phyloP scores from a whole-genome alignment of 2,797 vertebrate species.

The Scomberomorus guttatus region DNA sequence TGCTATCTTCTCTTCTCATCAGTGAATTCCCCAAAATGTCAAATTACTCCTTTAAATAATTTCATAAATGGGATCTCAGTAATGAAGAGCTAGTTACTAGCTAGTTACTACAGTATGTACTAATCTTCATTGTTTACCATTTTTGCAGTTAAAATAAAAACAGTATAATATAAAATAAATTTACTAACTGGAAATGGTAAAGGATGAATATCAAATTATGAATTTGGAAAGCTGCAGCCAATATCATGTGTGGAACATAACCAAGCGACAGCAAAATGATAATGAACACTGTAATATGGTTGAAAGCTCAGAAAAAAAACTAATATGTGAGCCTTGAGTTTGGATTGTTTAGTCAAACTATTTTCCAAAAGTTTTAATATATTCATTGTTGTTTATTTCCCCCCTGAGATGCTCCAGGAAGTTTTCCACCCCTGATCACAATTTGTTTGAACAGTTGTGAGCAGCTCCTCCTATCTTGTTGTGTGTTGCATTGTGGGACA shows the following conservation, averaged over 20 bases:
- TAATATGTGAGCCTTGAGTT: background rate
- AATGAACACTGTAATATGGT: background rate
- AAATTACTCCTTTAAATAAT: background rate
- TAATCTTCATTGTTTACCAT: background rate
- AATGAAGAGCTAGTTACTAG: background rate
- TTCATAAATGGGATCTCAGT: background rate
- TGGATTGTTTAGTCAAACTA: background rate
- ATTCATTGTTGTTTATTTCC: background rate
- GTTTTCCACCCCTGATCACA: background rate
- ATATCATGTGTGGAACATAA: background rate
- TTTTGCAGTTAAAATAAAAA: no score
- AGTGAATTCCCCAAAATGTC: background rate
- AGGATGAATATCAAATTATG: background rate
- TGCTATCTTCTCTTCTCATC: no score
- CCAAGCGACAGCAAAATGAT: background rate
- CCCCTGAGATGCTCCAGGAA: background rate
- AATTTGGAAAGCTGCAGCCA: background rate
- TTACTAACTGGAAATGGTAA: background rate
- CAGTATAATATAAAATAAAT: background rate
- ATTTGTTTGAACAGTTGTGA: background rate
- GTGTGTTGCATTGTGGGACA: conserved; percentile 1
- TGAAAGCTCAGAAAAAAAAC: no score
- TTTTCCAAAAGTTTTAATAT: background rate
- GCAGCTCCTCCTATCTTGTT: conserved; percentile 10
- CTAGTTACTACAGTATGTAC: background rate